These are phyloP conservation scores for Macroramphosus scolopax DNA, from an alignment of 2,797 vertebrate species.

Conservation along the genomic window DNA sequence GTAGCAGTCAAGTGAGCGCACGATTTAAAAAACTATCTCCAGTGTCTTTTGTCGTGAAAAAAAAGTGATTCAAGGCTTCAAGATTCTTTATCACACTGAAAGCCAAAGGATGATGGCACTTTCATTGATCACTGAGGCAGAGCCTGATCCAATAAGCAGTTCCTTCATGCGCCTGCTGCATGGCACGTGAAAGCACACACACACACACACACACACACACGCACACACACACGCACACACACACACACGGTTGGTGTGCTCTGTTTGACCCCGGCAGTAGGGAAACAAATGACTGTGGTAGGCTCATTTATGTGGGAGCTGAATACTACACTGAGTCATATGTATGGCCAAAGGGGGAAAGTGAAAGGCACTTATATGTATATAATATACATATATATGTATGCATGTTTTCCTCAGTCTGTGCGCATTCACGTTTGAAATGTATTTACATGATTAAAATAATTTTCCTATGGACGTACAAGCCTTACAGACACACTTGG, in stretches of 20 bases:
- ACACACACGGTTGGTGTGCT: slow-evolving; percentile 35
- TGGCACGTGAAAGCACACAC: slow-evolving; percentile 6
- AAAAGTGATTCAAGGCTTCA: slow-evolving; percentile 22
- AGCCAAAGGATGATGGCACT: slow-evolving; percentile 28
- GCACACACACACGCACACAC: slow-evolving; percentile 8
- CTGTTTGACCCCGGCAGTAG: slow-evolving; percentile 20
- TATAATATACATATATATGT: too few species aligned
- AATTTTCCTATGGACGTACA: too few species aligned
- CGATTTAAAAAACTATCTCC: slow-evolving; percentile 1
- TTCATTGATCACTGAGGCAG: slow-evolving; percentile 37
- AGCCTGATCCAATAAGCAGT: slow-evolving; percentile 39
- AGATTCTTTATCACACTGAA: slow-evolving; percentile 25
- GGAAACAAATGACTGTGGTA: slow-evolving; percentile 35
- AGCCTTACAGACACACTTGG: neutral
- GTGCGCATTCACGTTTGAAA: too few species aligned
- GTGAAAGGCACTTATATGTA: slow-evolving; percentile 2
- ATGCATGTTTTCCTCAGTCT: too few species aligned
- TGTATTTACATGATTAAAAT: too few species aligned
- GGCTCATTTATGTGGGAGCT: slow-evolving; percentile 24
- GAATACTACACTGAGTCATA: slow-evolving; percentile 21
- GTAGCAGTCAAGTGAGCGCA: too few species aligned
- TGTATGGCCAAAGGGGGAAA: slow-evolving; percentile 9
- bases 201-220: slow-evolving; percentile 6
- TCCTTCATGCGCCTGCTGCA: slow-evolving; percentile 14
- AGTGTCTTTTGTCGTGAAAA: neutral